Percentiles rank a stretch among this genome's conserved stretches.
Evolutionary conservation across 2,797 vertebrate species (phyloP).

Genomic region (Crocidura indochinensis): DNA sequence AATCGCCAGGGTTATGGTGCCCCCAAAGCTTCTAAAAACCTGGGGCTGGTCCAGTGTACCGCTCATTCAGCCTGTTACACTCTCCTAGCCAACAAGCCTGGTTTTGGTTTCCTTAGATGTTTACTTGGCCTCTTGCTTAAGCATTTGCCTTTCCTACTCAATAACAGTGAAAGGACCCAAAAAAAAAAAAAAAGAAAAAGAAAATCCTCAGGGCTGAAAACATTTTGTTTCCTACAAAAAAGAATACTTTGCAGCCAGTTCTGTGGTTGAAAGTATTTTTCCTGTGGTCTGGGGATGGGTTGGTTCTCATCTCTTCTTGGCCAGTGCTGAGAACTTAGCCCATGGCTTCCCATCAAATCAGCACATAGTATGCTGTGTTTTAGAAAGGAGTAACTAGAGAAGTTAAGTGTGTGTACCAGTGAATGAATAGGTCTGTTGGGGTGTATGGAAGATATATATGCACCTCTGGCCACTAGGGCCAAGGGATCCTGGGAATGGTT

Average conservation of each 20-base stretch:
- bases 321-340: conserved; percentile 79
- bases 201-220: conserved; percentile 79
- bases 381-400: conserved; percentile 66
- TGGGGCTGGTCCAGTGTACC: neutral
- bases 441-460: conserved; percentile 48
- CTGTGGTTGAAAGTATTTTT: conserved; percentile 87
- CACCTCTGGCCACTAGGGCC: conserved; percentile 29
- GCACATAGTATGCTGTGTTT: conserved; percentile 71
- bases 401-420: conserved; percentile 21
- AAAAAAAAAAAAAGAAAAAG: no score
- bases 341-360: conserved; percentile 81
- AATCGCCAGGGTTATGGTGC: neutral
- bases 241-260: conserved; percentile 86
- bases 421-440: conserved; percentile 51
- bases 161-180: conserved; percentile 80
- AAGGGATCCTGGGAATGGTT: conserved; percentile 71
- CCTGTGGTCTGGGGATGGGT: conserved; percentile 82
- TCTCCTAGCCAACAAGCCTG: conserved; percentile 67
- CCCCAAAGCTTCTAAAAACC: conserved; percentile 18
- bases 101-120: conserved; percentile 79
- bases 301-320: conserved; percentile 84
- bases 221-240: conserved; percentile 86
- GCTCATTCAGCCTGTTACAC: conserved; percentile 4
- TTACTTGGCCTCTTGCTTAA: conserved; percentile 84
- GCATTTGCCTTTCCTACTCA: conserved; percentile 81